Conservation (phyloP, 2,113 vertebrate genomes). For the Polypterus bichir region DNA sequence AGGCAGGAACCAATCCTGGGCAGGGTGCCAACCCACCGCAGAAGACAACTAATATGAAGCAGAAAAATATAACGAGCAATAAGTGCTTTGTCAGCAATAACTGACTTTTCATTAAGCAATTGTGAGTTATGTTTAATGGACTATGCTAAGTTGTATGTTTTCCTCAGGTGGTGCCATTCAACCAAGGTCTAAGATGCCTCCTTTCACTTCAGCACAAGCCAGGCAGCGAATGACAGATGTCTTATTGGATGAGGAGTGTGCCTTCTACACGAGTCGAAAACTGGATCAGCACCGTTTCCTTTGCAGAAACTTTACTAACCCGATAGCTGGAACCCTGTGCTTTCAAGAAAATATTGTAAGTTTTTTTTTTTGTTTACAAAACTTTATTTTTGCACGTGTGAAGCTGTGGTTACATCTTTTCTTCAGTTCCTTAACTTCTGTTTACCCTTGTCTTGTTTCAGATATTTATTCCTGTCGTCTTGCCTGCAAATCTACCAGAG, state of each 20-base stretch:
- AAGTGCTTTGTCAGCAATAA: not conserved
- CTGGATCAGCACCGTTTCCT: not conserved
- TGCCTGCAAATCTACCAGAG: too few species aligned
- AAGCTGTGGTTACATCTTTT: too few species aligned
- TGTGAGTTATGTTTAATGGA: not conserved
- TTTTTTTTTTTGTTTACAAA: not conserved
- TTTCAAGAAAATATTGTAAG: not conserved
- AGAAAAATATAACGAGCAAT: too few species aligned
- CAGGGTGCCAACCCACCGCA: too few species aligned
- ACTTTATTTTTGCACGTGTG: too few species aligned
- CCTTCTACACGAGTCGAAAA: not conserved
- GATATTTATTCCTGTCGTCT: too few species aligned
- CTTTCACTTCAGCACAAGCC: not conserved
- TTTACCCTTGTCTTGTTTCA: too few species aligned
- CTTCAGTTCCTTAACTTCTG: too few species aligned
- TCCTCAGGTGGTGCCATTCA: not conserved
- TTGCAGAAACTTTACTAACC: not conserved
- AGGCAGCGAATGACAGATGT: not conserved
- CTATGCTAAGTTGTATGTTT: too few species aligned
- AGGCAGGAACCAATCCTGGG: too few species aligned
- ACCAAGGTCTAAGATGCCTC: not conserved
- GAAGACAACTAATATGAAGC: not conserved
- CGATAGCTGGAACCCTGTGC: not conserved
- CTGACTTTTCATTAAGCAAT: not conserved
- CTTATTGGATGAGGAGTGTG: conserved; percentile 2